phyloP scores from a whole-genome alignment of 2,888 invertebrate species.

The Calliopum simillimum region DNA sequence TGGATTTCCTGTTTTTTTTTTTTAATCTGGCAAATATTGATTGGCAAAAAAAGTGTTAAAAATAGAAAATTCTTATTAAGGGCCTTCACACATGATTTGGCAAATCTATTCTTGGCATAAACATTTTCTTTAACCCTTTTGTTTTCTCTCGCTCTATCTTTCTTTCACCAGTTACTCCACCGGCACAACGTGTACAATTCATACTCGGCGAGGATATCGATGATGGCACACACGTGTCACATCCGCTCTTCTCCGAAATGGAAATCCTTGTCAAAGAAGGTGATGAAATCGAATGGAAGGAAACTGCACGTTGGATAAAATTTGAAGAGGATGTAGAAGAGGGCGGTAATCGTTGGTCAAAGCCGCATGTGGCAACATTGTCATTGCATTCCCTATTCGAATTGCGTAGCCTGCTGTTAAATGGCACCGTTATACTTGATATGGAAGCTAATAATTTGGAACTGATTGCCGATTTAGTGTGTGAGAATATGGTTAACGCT shows the following conservation, averaged over 20 bases:
- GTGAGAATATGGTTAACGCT: conserved; percentile 89
- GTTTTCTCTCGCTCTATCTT: conserved; percentile 19
- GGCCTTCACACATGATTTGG: too few species aligned
- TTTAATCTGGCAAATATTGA: too few species aligned
- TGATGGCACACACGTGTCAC: conserved; percentile 84
- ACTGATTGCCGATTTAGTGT: conserved; percentile 86
- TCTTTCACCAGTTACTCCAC: conserved; percentile 81
- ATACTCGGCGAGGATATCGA: conserved; percentile 95
- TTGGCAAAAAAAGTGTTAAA: too few species aligned
- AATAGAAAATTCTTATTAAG: too few species aligned
- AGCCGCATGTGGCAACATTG: conserved; percentile 95
- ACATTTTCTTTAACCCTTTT: conserved; percentile 19
- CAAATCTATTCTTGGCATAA: conserved; percentile 9
- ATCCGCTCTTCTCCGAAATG: conserved; percentile 98
- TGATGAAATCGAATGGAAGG: conserved; percentile 96
- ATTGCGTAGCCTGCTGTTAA: conserved; percentile 88
- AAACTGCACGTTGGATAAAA: conserved; percentile 98
- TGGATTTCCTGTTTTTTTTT: too few species aligned
- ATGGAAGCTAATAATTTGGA: conserved; percentile 91
- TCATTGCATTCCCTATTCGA: conserved; percentile 97
- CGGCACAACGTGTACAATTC: conserved; percentile 96
- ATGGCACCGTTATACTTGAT: conserved; percentile 93
- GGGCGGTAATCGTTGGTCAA: conserved; percentile 98
- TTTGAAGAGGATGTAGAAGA: conserved; percentile 98
- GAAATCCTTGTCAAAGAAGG: conserved; percentile 89